Evolutionary conservation across 2,888 invertebrate species (phyloP).

Genomic region (Sipha maydis): DNA sequence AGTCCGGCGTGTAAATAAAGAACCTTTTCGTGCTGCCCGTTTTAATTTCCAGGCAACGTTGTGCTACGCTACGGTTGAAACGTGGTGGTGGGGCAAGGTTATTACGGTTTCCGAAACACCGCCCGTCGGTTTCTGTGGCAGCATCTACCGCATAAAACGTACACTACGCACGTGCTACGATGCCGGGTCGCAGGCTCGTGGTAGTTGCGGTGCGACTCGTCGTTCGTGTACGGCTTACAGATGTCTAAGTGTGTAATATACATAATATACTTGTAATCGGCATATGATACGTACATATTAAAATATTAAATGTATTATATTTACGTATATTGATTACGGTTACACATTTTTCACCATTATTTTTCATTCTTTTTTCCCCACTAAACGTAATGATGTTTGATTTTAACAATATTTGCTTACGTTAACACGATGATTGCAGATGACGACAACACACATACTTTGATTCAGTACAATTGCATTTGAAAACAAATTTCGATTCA

Average conservation of each 20-base stretch:
- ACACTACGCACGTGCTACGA: background rate
- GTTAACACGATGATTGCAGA: background rate
- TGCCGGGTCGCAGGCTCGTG: background rate
- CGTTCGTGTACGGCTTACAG: background rate
- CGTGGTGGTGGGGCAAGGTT: constrained; percentile 27
- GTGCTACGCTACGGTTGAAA: background rate
- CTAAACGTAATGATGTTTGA: background rate
- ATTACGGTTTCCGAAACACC: background rate
- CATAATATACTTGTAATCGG: too few relatives aligned
- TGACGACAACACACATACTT: background rate
- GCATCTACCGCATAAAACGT: constrained; percentile 34
- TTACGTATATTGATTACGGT: background rate
- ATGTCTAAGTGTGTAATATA: too few relatives aligned
- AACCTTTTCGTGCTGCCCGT: constrained; percentile 45
- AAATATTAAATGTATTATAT: too few relatives aligned
- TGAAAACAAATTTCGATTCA: background rate
- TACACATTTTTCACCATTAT: background rate
- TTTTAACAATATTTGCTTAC: background rate
- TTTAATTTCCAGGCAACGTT: constrained; percentile 26
- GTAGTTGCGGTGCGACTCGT: background rate
- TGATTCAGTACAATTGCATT: background rate
- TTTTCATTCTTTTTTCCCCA: background rate
- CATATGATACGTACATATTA: too few relatives aligned
- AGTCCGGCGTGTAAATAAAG: constrained; percentile 43
- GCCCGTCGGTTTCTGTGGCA: background rate